Evolutionary conservation across 2,113 vertebrate species (phyloP), one percentile per base, ranked within the genome.

Genomic region (Peromyscus polionotus): DNA sequence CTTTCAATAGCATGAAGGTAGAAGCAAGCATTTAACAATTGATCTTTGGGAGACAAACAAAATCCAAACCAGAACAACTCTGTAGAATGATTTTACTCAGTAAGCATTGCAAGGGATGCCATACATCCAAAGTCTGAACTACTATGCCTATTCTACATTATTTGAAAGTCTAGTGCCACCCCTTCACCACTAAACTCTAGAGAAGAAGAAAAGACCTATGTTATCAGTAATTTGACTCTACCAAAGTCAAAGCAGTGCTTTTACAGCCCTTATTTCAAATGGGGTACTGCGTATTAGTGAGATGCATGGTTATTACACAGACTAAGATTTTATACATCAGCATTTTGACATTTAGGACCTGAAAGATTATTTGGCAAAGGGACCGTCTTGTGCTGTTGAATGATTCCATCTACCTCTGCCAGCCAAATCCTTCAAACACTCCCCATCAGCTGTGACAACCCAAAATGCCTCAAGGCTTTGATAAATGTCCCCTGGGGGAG

Each of bases 141-240:
- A 95, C 14, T 84, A 84, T 36, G 2, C 28, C 1, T 39, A 59
- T 96, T 90, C 48, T 93, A 9, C 63, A 51, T 51, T 87, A 83
- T 65, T 87, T 91, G 91, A 84, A 61, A 16, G 70, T 88, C 16
- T 89, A 51, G 91, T 91, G 12, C 13, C 11, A 12, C 3, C 11
- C 5, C 14, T 91, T 84, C 77, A 84, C 42, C 36, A 65, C 36
- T 33, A 88, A 7, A 45, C 12, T 90, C 17, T 68, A 95, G 42
- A 70, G 70, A 95, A 86, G 24, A 93, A 91, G 12, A 12, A 93
- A 26, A 88, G 1, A 95, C 87, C 68, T 90, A 67, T 67, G 65
- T 67, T 26, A 31, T 67, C 4, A 67, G 28, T 31, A 67, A 67
- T 67, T 11, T 67, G 65, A 67, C 28, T 67, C 65, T 67, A 67